Conservation (phyloP, 2,113 vertebrate genomes). For the Carlito syrichta region DNA sequence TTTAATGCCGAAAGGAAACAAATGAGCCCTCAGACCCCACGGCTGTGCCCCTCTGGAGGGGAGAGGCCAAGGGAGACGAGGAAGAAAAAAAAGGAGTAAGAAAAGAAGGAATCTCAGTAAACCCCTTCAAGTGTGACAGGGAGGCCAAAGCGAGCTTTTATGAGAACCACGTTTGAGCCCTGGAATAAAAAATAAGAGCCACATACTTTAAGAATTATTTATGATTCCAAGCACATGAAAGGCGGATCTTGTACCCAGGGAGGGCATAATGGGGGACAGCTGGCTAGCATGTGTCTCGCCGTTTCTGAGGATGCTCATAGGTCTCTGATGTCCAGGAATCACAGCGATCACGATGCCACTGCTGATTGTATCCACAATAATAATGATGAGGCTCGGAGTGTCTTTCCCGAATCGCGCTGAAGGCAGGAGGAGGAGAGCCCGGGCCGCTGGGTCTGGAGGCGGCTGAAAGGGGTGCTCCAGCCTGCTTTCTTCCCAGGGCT, state of each 20-base stretch:
- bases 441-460: not conserved
- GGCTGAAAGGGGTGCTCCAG: not conserved
- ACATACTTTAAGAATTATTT: conserved; percentile 79
- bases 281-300: conserved; percentile 68
- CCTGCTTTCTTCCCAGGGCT: not conserved
- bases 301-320: conserved; percentile 66
- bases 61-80: not conserved
- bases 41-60: not conserved
- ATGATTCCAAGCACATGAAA: conserved; percentile 80
- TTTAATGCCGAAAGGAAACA: conserved; percentile 41
- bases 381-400: not conserved
- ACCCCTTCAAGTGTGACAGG: conserved; percentile 59
- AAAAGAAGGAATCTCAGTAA: conserved; percentile 56
- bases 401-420: not conserved
- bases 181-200: conserved; percentile 72
- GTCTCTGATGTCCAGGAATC: conserved; percentile 73
- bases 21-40: conserved; percentile 58
- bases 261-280: conserved; percentile 71
- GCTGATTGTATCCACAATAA: conserved; percentile 46
- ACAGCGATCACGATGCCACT: conserved; percentile 21
- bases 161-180: conserved; percentile 74
- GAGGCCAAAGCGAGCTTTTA: conserved; percentile 65
- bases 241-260: conserved; percentile 68
- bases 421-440: not conserved
- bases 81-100: not conserved